A percentile compares a stretch with the other conserved stretches of the same genome.
phyloP scores from a whole-genome alignment of 2,797 vertebrate species.

The Spinus olivaceus region DNA sequence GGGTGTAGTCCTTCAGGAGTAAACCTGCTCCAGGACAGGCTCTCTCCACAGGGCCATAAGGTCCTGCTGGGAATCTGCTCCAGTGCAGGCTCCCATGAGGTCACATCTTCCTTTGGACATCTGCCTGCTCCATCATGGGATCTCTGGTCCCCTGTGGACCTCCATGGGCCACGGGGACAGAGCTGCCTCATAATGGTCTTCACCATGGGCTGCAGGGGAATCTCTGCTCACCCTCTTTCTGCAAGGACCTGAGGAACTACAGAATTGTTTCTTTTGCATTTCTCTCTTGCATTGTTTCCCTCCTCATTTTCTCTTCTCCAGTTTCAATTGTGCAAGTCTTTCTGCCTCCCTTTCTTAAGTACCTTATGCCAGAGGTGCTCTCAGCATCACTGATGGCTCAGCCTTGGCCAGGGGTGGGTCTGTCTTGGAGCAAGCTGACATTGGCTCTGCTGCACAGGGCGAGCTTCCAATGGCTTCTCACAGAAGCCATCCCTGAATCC shows the following conservation, averaged over 20 bases:
- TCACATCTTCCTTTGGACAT: not conserved
- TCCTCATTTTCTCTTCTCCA: not conserved
- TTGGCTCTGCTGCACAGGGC: not conserved
- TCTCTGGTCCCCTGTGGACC: not conserved
- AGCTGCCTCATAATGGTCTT: not conserved
- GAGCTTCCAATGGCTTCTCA: not conserved
- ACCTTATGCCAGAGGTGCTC: not conserved
- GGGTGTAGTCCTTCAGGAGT: not conserved
- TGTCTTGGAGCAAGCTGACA: not conserved
- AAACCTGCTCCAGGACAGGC: not conserved
- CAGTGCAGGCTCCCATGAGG: not conserved
- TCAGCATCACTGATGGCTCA: not conserved
- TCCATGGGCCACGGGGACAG: not conserved
- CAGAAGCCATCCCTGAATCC: not conserved
- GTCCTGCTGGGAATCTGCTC: not conserved
- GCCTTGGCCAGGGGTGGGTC: not conserved
- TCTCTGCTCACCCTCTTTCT: not conserved
- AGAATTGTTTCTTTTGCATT: not conserved
- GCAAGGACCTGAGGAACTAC: not conserved
- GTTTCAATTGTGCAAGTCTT: not conserved
- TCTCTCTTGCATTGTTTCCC: too few species aligned
- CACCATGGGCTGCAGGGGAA: not conserved
- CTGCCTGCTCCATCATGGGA: not conserved
- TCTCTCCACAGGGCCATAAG: accelerated
- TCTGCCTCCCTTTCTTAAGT: accelerated